phyloP scores from a whole-genome alignment of 2,888 invertebrate species.

The Trachelus tabidus region DNA sequence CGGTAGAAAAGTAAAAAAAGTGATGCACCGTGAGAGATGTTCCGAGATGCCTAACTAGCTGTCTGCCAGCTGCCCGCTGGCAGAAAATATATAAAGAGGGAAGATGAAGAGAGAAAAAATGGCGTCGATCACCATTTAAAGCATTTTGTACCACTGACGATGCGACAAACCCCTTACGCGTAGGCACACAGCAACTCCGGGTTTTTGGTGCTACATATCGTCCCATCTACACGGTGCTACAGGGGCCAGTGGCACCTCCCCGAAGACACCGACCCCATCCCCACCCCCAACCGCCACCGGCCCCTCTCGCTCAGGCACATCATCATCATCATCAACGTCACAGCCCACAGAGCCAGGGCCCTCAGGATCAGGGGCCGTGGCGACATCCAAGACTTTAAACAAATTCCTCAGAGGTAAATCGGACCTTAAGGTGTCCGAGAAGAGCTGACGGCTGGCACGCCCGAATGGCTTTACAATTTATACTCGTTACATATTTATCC shows the following conservation, averaged over 20 bases:
- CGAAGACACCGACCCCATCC: constrained; percentile 60
- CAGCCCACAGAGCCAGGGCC: constrained; percentile 39
- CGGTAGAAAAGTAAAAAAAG: too few relatives aligned
- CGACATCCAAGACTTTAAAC: constrained; percentile 61
- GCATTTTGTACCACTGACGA: constrained; percentile 3
- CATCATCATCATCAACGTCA: constrained; percentile 43
- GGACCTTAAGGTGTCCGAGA: constrained; percentile 34
- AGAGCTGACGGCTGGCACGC: constrained; percentile 38
- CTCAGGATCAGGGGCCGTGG: constrained; percentile 50
- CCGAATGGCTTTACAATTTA: constrained; percentile 44
- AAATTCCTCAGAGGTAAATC: constrained; percentile 63
- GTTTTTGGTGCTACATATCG: constrained; percentile 66
- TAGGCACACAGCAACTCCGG: constrained; percentile 63
- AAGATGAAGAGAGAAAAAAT: neutral
- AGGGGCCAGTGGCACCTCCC: constrained; percentile 58
- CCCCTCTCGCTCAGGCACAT: constrained; percentile 34
- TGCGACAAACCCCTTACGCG: constrained; percentile 28
- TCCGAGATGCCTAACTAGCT: neutral
- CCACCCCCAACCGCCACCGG: constrained; percentile 40
- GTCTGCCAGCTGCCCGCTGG: neutral
- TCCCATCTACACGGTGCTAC: constrained; percentile 60
- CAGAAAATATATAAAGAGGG: neutral
- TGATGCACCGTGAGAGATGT: neutral
- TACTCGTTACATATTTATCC: constrained; percentile 11
- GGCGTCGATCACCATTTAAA: neutral